Percentiles rank a stretch among this genome's conserved stretches.
Evolutionary conservation across 2,888 invertebrate species (phyloP).

Genomic region (Acanthoscelides obtectus): DNA sequence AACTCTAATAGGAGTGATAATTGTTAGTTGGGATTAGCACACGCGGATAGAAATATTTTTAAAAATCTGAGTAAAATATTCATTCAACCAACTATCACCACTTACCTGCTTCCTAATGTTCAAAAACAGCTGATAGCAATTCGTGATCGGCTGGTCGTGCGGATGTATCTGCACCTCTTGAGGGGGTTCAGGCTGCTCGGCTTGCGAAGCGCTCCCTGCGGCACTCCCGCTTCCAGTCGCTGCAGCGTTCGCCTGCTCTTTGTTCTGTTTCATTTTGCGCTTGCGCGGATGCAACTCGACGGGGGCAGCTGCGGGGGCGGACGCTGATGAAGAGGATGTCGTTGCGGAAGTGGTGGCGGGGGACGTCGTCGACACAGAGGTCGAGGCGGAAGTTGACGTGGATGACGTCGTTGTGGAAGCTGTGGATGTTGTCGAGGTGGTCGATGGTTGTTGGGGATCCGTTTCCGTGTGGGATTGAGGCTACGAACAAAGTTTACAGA

Average conservation of each 20-base stretch:
- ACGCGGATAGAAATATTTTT: no score
- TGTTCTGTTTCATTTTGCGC: constrained; percentile 80
- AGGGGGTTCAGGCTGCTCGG: constrained; percentile 33
- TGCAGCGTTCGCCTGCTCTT: constrained; percentile 46
- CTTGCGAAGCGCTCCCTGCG: constrained; percentile 33
- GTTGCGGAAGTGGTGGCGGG: constrained; percentile 23
- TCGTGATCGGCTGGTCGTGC: constrained; percentile 78
- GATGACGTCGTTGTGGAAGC: constrained; percentile 3
- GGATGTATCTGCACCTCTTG: constrained; percentile 57
- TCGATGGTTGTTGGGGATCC: neutral
- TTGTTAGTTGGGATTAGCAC: no score
- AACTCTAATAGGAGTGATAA: no score
- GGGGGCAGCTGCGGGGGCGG: constrained; percentile 40
- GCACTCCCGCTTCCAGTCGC: constrained; percentile 2
- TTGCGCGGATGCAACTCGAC: constrained; percentile 82
- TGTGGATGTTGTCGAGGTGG: constrained; percentile 21
- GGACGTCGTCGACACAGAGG: neutral
- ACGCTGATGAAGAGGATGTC: constrained; percentile 29
- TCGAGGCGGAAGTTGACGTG: neutral
- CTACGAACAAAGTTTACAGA: no score
- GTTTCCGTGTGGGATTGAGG: constrained; percentile 7
- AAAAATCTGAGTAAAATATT: no score
- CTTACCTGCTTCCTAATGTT: constrained; percentile 84
- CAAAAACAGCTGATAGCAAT: constrained; percentile 89
- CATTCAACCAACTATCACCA: no score